A percentile compares a stretch with the other conserved stretches of the same genome.
Conservation (phyloP, 1,140 invertebrate genomes). For the Myzus persicae region DNA sequence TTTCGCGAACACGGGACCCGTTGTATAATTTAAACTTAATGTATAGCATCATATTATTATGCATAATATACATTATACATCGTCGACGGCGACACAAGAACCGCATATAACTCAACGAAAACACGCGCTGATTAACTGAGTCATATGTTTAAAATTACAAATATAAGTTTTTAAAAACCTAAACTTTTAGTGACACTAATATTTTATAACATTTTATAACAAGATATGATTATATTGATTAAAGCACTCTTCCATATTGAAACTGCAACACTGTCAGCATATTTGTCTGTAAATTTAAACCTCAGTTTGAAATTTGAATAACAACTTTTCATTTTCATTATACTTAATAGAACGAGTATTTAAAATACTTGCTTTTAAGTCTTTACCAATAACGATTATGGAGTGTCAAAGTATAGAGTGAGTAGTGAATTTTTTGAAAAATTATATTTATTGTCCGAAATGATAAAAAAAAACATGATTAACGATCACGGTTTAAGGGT, state of each 20-base stretch:
- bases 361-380: background rate
- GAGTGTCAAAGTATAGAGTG: background rate
- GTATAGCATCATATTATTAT: background rate
- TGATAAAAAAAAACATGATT: background rate
- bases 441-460: background rate
- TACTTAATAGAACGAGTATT: background rate
- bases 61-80: no score
- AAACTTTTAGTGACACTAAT: background rate
- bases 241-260: background rate
- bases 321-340: background rate
- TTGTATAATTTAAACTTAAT: constrained; percentile 7
- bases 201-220: background rate
- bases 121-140: background rate
- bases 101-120: background rate
- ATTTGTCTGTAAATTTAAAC: background rate
- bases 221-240: background rate
- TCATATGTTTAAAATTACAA: background rate
- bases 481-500: background rate
- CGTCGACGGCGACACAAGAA: background rate
- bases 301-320: background rate
- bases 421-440: constrained; percentile 21
- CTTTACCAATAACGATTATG: background rate
- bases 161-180: background rate
- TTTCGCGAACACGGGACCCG: background rate
- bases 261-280: background rate